Evolutionary conservation across 2,888 invertebrate genomes (phyloP).

Genomic region (Sphecodes monilicornis): DNA sequence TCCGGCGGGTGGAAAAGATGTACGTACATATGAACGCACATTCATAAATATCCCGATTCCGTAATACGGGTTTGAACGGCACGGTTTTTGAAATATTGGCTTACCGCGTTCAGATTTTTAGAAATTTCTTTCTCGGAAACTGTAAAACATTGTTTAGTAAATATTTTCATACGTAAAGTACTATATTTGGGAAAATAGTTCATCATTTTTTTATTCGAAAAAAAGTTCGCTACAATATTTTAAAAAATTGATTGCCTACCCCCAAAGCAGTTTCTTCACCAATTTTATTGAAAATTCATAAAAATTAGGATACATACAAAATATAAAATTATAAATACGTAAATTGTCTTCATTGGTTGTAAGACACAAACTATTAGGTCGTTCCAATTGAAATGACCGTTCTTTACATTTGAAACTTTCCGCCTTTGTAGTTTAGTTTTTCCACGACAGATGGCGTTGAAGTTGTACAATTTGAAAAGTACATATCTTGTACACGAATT

Average conservation of each 20-base stretch:
- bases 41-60: slow-evolving; percentile 20
- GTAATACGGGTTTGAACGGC: background rate
- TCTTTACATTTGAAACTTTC: too few species aligned
- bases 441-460: too few species aligned
- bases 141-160: background rate
- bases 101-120: background rate
- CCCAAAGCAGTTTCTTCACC: background rate
- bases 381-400: too few species aligned
- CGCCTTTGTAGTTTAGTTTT: too few species aligned
- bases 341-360: too few species aligned
- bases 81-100: background rate
- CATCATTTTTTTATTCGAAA: background rate
- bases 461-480: too few species aligned
- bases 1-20: slow-evolving; percentile 32
- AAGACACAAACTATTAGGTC: too few species aligned
- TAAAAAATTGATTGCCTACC: background rate
- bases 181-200: background rate
- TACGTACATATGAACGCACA: slow-evolving; percentile 25
- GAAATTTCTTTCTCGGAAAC: background rate
- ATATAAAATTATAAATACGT: too few species aligned
- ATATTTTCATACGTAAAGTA: background rate
- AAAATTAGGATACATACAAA: too few species aligned
- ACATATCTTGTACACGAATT: too few species aligned
- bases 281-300: background rate
- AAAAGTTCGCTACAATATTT: background rate